Percentiles rank a stretch among this genome's conserved stretches.
phyloP scores from a whole-genome alignment of 1,140 invertebrate species.

The Euglossa dilemma region DNA sequence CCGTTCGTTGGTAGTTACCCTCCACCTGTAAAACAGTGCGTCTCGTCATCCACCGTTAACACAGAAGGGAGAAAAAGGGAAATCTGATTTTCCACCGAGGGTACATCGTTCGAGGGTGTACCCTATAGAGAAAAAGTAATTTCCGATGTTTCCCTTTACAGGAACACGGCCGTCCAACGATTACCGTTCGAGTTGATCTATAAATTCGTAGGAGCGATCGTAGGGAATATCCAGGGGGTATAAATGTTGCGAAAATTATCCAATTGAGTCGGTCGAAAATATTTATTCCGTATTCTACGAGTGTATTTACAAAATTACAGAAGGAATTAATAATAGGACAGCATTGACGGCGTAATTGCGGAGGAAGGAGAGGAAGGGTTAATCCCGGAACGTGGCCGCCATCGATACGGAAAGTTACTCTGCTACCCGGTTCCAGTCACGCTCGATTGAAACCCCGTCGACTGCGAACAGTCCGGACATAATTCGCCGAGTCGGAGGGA shows the following conservation, averaged over 20 bases:
- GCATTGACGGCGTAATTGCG: no score
- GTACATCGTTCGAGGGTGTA: background rate
- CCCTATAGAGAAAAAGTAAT: background rate
- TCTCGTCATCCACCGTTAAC: background rate
- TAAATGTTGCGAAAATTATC: accelerated
- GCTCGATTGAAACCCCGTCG: slow-evolving; percentile 41
- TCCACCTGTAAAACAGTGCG: background rate
- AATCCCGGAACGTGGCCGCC: background rate
- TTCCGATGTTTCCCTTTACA: background rate
- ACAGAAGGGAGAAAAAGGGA: background rate
- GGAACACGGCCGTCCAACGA: background rate
- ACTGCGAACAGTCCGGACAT: slow-evolving; percentile 28
- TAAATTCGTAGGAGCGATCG: background rate
- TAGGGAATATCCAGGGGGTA: no score
- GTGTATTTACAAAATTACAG: background rate
- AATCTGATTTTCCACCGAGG: background rate
- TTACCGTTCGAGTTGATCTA: background rate
- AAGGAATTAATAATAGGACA: no score
- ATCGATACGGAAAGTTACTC: slow-evolving; percentile 17
- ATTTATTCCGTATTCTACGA: background rate
- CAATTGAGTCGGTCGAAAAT: background rate
- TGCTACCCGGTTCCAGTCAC: background rate
- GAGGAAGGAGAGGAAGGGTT: background rate
- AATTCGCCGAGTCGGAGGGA: slow-evolving; percentile 42
- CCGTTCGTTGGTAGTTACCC: background rate